Percentiles rank a stretch among this genome's conserved stretches.
These are phyloP conservation scores for Sarcophaga bullata DNA, from an alignment of 1,140 invertebrate genomes.

Conservation along the genomic window DNA sequence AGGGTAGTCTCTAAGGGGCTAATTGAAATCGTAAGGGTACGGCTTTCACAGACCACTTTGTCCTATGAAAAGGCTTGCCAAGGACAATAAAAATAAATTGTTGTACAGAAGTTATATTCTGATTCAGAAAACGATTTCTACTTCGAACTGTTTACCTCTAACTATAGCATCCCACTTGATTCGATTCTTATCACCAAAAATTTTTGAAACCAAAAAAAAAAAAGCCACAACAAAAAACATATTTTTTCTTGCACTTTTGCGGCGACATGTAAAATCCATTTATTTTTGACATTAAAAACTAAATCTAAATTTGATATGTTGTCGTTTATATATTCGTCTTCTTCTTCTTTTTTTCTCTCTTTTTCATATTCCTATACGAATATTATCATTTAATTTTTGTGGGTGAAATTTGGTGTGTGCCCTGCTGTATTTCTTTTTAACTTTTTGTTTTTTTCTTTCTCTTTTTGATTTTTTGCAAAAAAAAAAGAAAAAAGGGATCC, in stretches of 20 bases:
- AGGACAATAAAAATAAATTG: too few species aligned
- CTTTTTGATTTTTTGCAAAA: too few species aligned
- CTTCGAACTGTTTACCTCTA: too few species aligned
- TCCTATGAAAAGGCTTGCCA: too few species aligned
- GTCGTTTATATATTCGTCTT: constrained; percentile 20
- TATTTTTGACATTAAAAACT: constrained; percentile 41
- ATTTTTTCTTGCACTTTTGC: constrained; percentile 34
- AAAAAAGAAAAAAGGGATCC: too few species aligned
- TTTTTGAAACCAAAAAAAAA: too few species aligned
- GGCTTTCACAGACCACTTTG: too few species aligned
- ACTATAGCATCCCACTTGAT: not conserved
- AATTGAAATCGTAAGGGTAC: too few species aligned
- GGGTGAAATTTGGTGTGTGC: not conserved
- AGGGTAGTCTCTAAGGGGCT: too few species aligned
- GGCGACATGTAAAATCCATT: constrained; percentile 41
- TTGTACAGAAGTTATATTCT: too few species aligned
- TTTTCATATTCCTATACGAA: not conserved
- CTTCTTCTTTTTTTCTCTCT: not conserved
- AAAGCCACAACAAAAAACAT: too few species aligned
- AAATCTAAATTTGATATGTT: constrained; percentile 42
- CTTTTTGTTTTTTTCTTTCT: not conserved
- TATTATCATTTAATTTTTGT: not conserved
- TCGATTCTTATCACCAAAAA: not conserved
- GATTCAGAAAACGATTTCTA: too few species aligned
- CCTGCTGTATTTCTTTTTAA: not conserved